Base-by-base conservation (phyloP, 1,140 invertebrate species). In the Pseudachorutes palmiensis region DNA sequence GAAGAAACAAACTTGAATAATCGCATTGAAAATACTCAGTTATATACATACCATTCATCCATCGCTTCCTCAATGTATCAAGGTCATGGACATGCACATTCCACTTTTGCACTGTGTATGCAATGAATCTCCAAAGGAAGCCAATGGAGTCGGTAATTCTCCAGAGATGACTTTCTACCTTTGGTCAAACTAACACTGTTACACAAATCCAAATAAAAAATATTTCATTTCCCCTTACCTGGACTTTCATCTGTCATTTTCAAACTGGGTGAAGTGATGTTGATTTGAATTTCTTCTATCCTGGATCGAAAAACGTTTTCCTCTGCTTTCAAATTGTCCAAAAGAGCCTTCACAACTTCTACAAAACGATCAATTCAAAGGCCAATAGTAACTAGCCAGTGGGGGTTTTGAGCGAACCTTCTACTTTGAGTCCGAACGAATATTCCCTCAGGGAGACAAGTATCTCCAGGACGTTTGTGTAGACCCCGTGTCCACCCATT, bases 281-380 rank as follows among this genome's bases (percentile, higher is more conserved):
- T 85, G n/a, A 87, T 72, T 72, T 91, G 88, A 57, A 89, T 83
- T 68, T 88, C 85, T 75, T 89, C 88, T 59, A 89, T 85, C 74
- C 84, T 86, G 62, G 83, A 82, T 72, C 88, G 88, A 65, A 90
- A 90, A 36, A 79, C 78, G n/a, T 80, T 78, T 69, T 86, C 84
- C 75, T 91, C 88, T 66, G 85, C 84, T 1, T 80, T 75, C 0
- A 88, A 70, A 28, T 82, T 81, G 19, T 83, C 81, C 65, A 86
- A 85, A 16, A 84, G 75, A 24, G 75, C 78, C 29, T 70, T 66
- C 5, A 72, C 58, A 36, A 74, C 70, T 41, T 72, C 74, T 70
- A 62, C 28, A 62, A 58, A 69, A 59, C n/a, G n/a, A 65, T 66
- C 19, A 12, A 45, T 45, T 45, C 36, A 45, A 12, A 45, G 36